Evolutionary conservation across 2,113 vertebrate species (phyloP), one percentile per base, ranked within the genome.

Genomic region (Cochlearius cochlearius): DNA sequence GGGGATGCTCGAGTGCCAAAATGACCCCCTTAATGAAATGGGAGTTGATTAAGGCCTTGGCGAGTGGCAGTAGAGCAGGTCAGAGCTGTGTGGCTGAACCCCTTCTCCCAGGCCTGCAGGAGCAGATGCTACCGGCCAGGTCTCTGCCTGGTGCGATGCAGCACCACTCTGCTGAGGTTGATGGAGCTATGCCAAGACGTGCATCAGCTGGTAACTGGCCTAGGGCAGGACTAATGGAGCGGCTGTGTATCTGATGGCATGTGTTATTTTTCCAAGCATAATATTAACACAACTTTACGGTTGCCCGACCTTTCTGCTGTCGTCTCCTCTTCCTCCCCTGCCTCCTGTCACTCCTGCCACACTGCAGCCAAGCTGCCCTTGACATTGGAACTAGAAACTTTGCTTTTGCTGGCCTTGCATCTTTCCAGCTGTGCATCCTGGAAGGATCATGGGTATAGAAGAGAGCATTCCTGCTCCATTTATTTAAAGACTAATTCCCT

Each of bases 1-100:
- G 71, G 49, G 39, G 45, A 85, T 34, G 23, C 32, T 21, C 0
- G 4, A 72, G 49, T 23, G 69, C 58, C 0, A 0, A 45, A 76
- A 34, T 21, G n/a, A 68, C 32, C 73, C 41, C 0, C 0, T 34
- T 34, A 55, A 50, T 39, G 49, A 63, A 58, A 20, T 0, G 0
- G 6, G 34, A 45, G 14, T 89, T 90, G 0, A 0, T 74, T 78
- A 80, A 60, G 68, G 52, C n/a, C 25, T 52, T 41, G 34, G 59
- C 3, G 53, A 52, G 60, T 19, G 32, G 29, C 34, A 34, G 76
- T 2, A 41, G 43, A 60, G 50, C 34, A 71, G 19, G 34, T 32
- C 43, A 29, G 52, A 36, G 64, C 47, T 27, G 52, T 0, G 7
- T 9, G 27, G 79, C 34, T 45, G 64, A 55, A 63, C 12, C 2